Percentiles rank a stretch among this genome's conserved stretches.
phyloP scores from a whole-genome alignment of 2,888 invertebrate species.

The Rhamnusium bicolor region DNA sequence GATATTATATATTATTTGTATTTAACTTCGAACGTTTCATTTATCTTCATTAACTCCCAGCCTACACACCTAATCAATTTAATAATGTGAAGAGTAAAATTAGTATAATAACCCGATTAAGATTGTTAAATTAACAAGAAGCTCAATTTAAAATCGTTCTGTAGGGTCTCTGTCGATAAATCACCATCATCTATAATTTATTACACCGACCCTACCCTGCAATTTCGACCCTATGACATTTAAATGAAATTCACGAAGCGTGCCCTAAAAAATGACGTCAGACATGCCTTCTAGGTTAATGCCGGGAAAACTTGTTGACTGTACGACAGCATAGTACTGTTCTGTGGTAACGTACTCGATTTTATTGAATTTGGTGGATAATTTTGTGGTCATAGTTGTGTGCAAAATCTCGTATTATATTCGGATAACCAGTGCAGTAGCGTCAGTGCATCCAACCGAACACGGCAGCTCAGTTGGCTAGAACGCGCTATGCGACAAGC shows the following conservation, averaged over 20 bases:
- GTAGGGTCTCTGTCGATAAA: constrained; percentile 11
- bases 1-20: not conserved
- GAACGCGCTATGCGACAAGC: too few relatives aligned
- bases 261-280: constrained; percentile 5
- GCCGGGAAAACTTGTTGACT: too few relatives aligned
- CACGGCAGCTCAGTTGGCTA: too few relatives aligned
- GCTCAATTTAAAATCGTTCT: constrained; percentile 24
- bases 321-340: too few relatives aligned
- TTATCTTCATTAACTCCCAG: constrained; percentile 26
- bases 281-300: not conserved
- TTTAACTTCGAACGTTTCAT: constrained; percentile 2
- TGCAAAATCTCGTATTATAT: too few relatives aligned
- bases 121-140: constrained; percentile 11
- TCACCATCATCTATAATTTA: constrained; percentile 1
- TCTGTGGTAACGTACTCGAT: too few relatives aligned
- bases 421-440: too few relatives aligned
- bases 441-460: too few relatives aligned
- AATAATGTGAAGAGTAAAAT: constrained; percentile 1
- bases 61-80: constrained; percentile 20
- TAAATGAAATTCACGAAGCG: not conserved
- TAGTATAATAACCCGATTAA: constrained; percentile 29
- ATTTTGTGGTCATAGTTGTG: too few relatives aligned
- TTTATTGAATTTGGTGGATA: too few relatives aligned
- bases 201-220: not conserved
- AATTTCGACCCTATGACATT: constrained; percentile 11